These are phyloP conservation scores for Microplitis mediator DNA, from an alignment of 1,140 invertebrate species.

Conservation along the genomic window DNA sequence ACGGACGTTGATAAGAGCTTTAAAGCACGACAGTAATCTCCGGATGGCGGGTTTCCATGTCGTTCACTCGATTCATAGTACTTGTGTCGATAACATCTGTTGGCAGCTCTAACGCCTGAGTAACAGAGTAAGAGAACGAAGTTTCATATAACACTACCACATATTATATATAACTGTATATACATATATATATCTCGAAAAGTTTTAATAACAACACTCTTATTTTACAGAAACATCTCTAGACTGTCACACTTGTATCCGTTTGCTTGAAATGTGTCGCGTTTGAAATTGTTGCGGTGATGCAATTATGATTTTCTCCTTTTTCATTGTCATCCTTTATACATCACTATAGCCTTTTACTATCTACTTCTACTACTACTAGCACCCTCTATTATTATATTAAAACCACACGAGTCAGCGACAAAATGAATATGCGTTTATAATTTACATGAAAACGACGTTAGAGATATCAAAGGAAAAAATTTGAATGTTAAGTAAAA, in stretches of 20 bases:
- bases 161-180: no score
- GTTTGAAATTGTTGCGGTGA: neutral
- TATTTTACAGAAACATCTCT: constrained; percentile 21
- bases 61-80: neutral
- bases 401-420: no score
- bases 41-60: constrained; percentile 4
- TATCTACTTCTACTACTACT: neutral
- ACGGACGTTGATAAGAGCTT: neutral
- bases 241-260: constrained; percentile 11
- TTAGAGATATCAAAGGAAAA: no score
- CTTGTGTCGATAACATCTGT: constrained; percentile 32
- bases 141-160: no score
- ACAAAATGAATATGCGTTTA: no score
- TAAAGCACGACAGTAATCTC: constrained; percentile 12
- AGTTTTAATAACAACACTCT: constrained; percentile 33
- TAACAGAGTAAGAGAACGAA: neutral
- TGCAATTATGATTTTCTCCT: neutral
- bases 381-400: neutral
- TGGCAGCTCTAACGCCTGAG: neutral
- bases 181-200: neutral
- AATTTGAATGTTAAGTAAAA: no score
- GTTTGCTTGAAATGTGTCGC: no score
- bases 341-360: neutral
- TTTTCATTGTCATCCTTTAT: constrained; percentile 15
- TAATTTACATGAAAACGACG: no score